These are phyloP conservation scores for Mythimna albipuncta DNA, from an alignment of 2,888 invertebrate species.

Conservation along the genomic window DNA sequence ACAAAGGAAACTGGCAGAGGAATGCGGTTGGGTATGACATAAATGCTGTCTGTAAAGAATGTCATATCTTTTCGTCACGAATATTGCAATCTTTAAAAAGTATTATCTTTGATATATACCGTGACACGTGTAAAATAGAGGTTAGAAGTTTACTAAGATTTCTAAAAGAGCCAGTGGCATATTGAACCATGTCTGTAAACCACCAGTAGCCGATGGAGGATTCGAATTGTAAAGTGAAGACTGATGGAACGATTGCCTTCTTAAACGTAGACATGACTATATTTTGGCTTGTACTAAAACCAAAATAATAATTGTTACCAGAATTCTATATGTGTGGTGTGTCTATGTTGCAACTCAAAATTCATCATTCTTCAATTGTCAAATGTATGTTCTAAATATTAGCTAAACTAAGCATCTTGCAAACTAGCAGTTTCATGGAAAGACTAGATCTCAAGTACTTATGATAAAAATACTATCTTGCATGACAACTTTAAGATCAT, in stretches of 20 bases:
- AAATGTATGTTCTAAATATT: not conserved
- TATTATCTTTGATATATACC: not conserved
- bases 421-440: conserved; percentile 4
- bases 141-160: not conserved
- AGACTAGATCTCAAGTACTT: conserved; percentile 39
- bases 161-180: not conserved
- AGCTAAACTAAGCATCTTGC: not conserved
- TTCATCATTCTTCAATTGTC: not conserved
- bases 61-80: not conserved
- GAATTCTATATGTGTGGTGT: too few relatives aligned
- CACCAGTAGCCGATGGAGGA: not conserved
- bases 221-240: not conserved
- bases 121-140: not conserved
- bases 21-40: not conserved
- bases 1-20: not conserved
- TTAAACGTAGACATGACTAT: not conserved
- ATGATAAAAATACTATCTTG: conserved; percentile 28
- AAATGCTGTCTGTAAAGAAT: not conserved
- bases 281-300: too few relatives aligned
- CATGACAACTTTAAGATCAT: conserved; percentile 46
- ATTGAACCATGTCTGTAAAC: not conserved
- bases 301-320: too few relatives aligned
- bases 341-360: too few relatives aligned
- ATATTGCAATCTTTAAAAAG: not conserved
- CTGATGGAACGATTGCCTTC: not conserved